These are phyloP conservation scores for Sebastes kiyomatsui DNA, from an alignment of 2,797 vertebrate species.

Conservation along the genomic window DNA sequence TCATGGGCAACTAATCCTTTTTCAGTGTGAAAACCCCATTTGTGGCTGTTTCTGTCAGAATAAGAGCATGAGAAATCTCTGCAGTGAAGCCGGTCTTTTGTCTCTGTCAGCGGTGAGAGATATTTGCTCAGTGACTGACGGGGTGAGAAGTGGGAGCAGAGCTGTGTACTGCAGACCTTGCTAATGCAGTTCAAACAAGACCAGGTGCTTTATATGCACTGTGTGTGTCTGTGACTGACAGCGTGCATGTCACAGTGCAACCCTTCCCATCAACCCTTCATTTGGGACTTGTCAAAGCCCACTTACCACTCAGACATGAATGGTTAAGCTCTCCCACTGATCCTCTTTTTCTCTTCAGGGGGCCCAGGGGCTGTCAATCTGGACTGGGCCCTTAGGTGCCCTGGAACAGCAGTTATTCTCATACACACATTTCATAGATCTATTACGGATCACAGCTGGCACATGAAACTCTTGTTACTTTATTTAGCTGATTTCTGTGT, in stretches of 20 bases:
- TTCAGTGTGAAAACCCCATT: background rate
- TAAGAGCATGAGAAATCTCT: background rate
- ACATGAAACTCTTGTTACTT: background rate
- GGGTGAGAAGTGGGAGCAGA: background rate
- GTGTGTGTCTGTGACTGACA: conserved; percentile 49
- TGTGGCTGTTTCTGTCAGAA: background rate
- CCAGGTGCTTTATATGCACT: conserved; percentile 44
- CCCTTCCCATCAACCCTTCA: conserved; percentile 53
- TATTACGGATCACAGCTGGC: background rate
- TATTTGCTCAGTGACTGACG: conserved; percentile 25
- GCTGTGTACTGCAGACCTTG: background rate
- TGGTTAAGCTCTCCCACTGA: conserved; percentile 49
- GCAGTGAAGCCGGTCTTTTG: background rate
- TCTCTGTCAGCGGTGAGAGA: conserved; percentile 6
- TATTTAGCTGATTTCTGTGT: background rate
- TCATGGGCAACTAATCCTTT: background rate
- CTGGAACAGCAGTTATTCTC: background rate
- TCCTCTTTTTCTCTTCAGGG: conserved; percentile 35
- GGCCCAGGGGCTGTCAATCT: conserved; percentile 12
- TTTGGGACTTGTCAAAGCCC: conserved; percentile 71
- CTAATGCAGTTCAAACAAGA: conserved; percentile 21
- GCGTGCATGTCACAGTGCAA: conserved; percentile 29
- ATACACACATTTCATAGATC: background rate
- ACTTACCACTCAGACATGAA: conserved; percentile 65
- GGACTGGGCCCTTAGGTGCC: conserved; percentile 1